Evolutionary conservation across 2,797 vertebrate genomes (phyloP), one percentile per base, ranked within the genome.

Genomic region (Oryzias sinensis): DNA sequence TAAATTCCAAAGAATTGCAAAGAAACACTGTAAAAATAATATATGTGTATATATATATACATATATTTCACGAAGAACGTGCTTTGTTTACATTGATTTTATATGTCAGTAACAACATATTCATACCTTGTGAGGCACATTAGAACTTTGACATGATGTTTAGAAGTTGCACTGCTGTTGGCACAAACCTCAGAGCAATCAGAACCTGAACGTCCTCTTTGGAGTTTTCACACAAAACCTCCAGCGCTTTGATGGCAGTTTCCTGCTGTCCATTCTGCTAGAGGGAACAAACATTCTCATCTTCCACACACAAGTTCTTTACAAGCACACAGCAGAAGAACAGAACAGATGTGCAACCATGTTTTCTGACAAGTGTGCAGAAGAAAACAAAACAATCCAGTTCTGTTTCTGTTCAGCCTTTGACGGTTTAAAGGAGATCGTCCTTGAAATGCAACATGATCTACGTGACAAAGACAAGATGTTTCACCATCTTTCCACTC

Each of bases 101-200:
- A 8, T 9, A 33, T 7, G 29, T 33, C 29, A 37, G 9, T 37
- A 37, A 37, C 9, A 37, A 37, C 9, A 37, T 37, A 9, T 37
- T 37, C 33, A 37, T 37, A 11, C 33, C 33, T 9, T 11, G 9
- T 33, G 8, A 33, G 33, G 8, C 9, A 33, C 33, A 33, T 33
- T 33, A 33, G 9, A 37, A 13, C 9, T 37, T 2, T 37, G 33
- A 37, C 33, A 46, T 0, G 40, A 59, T 22, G 37, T 44, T 6
- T 51, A 43, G 14, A 11, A 18, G 37, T 44, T 44, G 15, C 25
- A 33, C 25, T 59, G 2, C 5, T 42, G 43, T 33, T 42, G 25
- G 54, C 49, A 85, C 93, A 87, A 71, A 97, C 96, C 93, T 94
- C 77, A 98, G 88, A 74, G 93, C 92, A 72, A 70, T 82, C 68